Conservation (phyloP, 2,797 vertebrate genomes). For the Coilia nasus region DNA sequence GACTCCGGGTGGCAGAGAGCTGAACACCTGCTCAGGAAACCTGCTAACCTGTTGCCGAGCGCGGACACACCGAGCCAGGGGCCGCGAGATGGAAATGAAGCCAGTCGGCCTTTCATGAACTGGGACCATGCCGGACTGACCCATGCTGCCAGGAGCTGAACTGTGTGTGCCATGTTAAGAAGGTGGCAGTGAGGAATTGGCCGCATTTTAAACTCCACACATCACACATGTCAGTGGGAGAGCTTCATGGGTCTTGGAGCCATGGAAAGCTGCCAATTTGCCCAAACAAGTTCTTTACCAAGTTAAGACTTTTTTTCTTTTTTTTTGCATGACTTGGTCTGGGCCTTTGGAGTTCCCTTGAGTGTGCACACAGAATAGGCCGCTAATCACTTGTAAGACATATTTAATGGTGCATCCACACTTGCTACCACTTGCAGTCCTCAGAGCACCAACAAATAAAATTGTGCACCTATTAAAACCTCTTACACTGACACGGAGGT, state of each 20-base stretch:
- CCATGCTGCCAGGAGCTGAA: background rate
- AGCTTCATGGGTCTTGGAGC: background rate
- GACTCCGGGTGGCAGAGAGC: slow-evolving; percentile 43
- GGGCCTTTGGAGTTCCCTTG: no score
- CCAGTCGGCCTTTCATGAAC: background rate
- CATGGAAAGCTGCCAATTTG: slow-evolving; percentile 11
- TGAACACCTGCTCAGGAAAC: slow-evolving; percentile 57
- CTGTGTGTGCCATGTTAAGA: background rate
- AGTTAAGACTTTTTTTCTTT: background rate
- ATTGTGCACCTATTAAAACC: no score
- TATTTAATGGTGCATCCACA: no score
- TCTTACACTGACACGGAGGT: no score
- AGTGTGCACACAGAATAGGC: no score
- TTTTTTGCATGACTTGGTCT: no score
- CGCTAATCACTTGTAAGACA: no score
- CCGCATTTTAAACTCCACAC: slow-evolving; percentile 19
- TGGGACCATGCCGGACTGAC: background rate
- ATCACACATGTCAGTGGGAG: background rate
- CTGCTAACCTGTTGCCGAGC: slow-evolving; percentile 53
- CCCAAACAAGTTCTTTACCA: background rate
- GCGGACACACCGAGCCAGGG: slow-evolving; percentile 25
- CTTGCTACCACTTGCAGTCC: no score
- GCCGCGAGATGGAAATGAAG: background rate
- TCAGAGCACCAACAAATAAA: no score
- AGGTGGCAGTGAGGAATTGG: slow-evolving; percentile 3